Conservation (phyloP, 2,888 invertebrate genomes). For the Pristionchus entomophagus region DNA sequence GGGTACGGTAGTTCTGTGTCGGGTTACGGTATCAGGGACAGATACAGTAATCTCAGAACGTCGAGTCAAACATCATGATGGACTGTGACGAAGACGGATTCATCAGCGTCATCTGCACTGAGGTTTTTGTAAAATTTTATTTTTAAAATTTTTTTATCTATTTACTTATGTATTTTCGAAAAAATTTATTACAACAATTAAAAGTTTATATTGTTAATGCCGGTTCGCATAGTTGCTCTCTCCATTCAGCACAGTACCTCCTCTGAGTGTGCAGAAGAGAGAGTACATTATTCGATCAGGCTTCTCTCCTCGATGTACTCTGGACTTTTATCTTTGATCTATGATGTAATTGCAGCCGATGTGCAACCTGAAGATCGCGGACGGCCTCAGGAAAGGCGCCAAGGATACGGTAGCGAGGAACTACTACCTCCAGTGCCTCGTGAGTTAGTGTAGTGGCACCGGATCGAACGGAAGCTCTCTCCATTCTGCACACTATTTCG, state of each 20-base stretch:
- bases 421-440: conserved; percentile 12
- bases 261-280: too few relatives aligned
- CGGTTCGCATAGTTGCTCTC: too few relatives aligned
- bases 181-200: too few relatives aligned
- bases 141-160: too few relatives aligned
- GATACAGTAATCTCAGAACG: neutral
- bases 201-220: too few relatives aligned
- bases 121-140: neutral
- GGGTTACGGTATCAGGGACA: neutral
- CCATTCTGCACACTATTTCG: too few relatives aligned
- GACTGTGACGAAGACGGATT: conserved; percentile 13
- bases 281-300: too few relatives aligned
- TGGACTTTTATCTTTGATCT: neutral
- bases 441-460: neutral
- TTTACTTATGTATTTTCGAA: too few relatives aligned
- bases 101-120: neutral
- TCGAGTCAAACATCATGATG: neutral
- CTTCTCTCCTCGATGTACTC: neutral
- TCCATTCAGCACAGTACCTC: too few relatives aligned
- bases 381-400: neutral
- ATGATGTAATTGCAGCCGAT: neutral
- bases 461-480: too few relatives aligned
- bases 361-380: conserved; percentile 10
- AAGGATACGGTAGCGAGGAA: neutral
- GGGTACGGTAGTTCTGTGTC: neutral